Base-by-base conservation (phyloP, 35 echinoderm and acorn worm species). In the Ophiothrix spiculata region DNA sequence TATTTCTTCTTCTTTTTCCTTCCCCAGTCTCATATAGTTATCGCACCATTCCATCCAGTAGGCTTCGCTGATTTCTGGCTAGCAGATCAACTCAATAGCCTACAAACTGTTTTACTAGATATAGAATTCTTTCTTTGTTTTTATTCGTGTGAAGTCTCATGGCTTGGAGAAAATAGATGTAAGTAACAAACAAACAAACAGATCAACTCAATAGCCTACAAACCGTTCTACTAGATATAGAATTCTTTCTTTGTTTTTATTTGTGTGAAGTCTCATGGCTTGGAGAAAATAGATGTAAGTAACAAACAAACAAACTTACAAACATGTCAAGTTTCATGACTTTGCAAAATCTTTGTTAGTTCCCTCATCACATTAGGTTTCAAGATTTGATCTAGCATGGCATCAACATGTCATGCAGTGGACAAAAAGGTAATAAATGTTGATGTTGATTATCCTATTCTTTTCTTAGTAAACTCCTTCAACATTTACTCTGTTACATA, bases 51-150 rank as follows among this genome's bases (percentile, higher is more conserved):
- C 38, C 88, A 91, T 73, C 88, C 95, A 17, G 95, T 98, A 29
- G 95, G 95, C 42, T 98, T 98, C 79, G 95, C 95, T 73, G 95
- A 98, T 79, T 98, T 98, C 91, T 98, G 95, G 95, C 86, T 98
- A 78, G 95, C 95, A 25, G 95, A 98, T 98, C 95, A 98, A 77
- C 87, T 98, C 16, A 98, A 98, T 56, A 93, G 91, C 77, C 73
- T 98, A 40, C 54, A 64, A 35, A 88, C 76, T 37, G 95, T 98
- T 14, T 84, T 98, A 21, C 60, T 98, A 74, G 95, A 98, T 87
- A 76, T 98, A 36, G 91, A 98, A 39, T 98, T 93, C 45, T 85
- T 94, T 74, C 85, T 98, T 56, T 98, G 95, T 79, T 98, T 79
- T 83, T 98, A 98, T 84, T 73, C 80, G 31, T 98, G 91, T 81